A percentile compares a stretch with the other conserved stretches of the same genome.
phyloP scores from a whole-genome alignment of 2,113 vertebrate genomes.

The Benitochromis conjunctus region DNA sequence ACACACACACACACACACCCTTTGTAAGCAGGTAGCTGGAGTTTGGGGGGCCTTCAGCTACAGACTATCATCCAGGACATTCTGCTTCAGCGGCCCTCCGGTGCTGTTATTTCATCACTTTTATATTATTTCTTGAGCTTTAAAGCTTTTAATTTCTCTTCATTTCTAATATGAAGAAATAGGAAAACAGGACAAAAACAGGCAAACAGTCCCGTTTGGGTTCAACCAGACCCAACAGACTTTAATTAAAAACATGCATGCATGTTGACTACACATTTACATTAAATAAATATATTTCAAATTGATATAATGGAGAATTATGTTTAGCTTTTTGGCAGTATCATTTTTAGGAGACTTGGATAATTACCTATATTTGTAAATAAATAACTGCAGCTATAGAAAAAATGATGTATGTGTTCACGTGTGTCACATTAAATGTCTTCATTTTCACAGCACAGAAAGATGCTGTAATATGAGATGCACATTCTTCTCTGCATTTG shows the following conservation, averaged over 20 bases:
- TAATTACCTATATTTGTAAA: no score
- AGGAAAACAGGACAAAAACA: no score
- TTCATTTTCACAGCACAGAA: neutral
- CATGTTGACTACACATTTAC: neutral
- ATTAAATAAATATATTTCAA: neutral
- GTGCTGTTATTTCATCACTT: neutral
- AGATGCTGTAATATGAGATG: neutral
- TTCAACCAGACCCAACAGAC: neutral
- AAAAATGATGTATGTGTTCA: neutral
- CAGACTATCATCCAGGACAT: neutral
- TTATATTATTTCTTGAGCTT: neutral
- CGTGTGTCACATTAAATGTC: neutral
- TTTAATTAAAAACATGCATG: neutral
- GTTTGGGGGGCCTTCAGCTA: neutral
- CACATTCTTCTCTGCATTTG: neutral
- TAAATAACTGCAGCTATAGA: neutral
- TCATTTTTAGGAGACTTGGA: neutral
- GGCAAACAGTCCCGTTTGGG: neutral
- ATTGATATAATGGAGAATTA: neutral
- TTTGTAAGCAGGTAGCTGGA: neutral
- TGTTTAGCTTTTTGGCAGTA: neutral
- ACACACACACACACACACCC: neutral
- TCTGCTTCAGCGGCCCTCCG: neutral
- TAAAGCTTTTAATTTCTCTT: neutral
- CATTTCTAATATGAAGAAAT: neutral